Conservation (phyloP, 2,888 invertebrate genomes). For the Tetranychus piercei region DNA sequence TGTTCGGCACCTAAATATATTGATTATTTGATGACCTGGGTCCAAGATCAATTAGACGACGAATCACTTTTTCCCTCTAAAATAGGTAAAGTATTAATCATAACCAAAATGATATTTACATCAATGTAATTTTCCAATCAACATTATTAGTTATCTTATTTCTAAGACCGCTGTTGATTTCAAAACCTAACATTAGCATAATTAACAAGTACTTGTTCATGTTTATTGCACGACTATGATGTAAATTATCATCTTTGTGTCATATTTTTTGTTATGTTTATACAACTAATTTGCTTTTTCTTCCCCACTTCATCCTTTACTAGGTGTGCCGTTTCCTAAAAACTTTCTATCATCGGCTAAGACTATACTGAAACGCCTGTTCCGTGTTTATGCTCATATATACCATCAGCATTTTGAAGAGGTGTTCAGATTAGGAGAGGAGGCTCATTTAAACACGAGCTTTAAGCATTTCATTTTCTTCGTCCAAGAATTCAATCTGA, state of each 20-base stretch:
- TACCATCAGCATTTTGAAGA: slow-evolving; percentile 98
- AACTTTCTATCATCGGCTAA: slow-evolving; percentile 91
- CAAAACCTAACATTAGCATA: background rate
- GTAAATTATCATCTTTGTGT: background rate
- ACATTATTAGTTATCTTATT: background rate
- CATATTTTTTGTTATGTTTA: background rate
- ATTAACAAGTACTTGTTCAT: background rate
- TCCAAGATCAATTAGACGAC: slow-evolving; percentile 96
- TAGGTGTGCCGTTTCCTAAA: slow-evolving; percentile 91
- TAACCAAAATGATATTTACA: background rate
- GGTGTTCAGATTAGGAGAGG: slow-evolving; percentile 91
- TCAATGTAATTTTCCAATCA: background rate
- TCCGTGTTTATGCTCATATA: slow-evolving; percentile 97
- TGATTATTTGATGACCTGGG: slow-evolving; percentile 98
- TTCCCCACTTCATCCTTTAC: slow-evolving; percentile 22
- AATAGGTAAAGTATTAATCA: slow-evolving; percentile 45
- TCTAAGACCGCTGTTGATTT: background rate
- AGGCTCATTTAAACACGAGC: slow-evolving; percentile 95
- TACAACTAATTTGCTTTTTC: background rate
- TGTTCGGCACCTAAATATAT: slow-evolving; percentile 98
- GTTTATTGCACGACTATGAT: background rate
- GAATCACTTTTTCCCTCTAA: slow-evolving; percentile 95
- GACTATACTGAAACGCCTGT: slow-evolving; percentile 89
- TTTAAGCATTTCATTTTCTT: slow-evolving; percentile 99
- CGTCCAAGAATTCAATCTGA: slow-evolving; percentile 89